Base-by-base conservation (phyloP, 2,113 vertebrate genomes). In the Entomyzon cyanotis region DNA sequence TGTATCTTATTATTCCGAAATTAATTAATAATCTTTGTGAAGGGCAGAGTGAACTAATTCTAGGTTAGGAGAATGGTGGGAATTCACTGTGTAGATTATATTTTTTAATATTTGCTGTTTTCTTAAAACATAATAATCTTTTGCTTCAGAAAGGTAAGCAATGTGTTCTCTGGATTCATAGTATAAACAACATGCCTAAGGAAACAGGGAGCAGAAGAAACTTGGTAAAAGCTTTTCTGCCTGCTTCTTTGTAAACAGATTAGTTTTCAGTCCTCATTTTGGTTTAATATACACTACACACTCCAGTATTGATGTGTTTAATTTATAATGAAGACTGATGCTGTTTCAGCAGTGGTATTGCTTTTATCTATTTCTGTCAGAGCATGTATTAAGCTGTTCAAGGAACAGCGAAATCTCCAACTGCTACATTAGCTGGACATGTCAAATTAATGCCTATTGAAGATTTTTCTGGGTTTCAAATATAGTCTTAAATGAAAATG, bases 311-410 rank as follows among this genome's bases (percentile, higher is more conserved):
- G 71, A 92, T 63, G 41, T 87, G 63, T 93, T 96, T 80, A 91
- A 92, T 90, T 90, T 93, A 83, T 95, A 95, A 90, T 94, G 84
- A 94, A 63, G 84, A 35, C 70, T 77, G 84, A 46, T 94, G 81
- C 87, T 95, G 37, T 91, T 93, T 80, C 88, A 87, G 67, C 88
- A 96, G 52, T n/a, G 56, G 19, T 73, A 60, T 63, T 3, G 4
- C 87, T 95, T 81, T 41, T 86, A n/a, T 90, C 90, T 89, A 24
- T 87, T 96, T 93, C 88, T 95, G 64, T 90, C 89, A 91, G 85
- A 85, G 44, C 16, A 53, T 47, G 21, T 83, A 88, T 77, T 74
- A 85, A 81, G 53, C 42, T 93, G 46, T 65, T 56, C 50, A 49
- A 89, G 74, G 53, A 76, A 60, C 1, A 2, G 41, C 2, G 2